These are phyloP conservation scores for Agrotis exclamationis DNA, from an alignment of 2,888 invertebrate genomes.

Conservation along the genomic window DNA sequence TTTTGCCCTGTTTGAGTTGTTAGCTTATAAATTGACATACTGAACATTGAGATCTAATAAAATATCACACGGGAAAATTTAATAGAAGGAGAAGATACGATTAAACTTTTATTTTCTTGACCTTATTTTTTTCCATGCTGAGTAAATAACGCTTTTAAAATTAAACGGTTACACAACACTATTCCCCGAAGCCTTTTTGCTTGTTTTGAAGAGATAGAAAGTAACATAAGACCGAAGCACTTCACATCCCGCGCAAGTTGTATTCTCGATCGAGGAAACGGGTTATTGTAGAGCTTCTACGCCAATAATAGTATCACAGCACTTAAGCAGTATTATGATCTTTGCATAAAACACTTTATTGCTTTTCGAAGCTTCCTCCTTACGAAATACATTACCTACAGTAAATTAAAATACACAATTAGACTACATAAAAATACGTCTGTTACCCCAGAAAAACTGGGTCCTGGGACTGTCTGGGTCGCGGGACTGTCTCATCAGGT, in stretches of 20 bases:
- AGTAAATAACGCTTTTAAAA: too few relatives aligned
- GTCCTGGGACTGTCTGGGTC: too few relatives aligned
- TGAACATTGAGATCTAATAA: not conserved
- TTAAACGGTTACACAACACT: not conserved
- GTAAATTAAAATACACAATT: not conserved
- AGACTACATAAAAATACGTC: too few relatives aligned
- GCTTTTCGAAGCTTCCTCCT: constrained; percentile 40
- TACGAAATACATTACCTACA: constrained; percentile 7
- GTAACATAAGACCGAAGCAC: constrained; percentile 51
- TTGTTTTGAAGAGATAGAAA: constrained; percentile 44
- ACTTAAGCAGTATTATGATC: constrained; percentile 50
- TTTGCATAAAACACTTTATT: constrained; percentile 44
- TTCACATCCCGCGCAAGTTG: constrained; percentile 39
- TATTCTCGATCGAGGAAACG: constrained; percentile 42
- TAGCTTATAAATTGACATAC: not conserved
- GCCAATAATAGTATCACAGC: constrained; percentile 52
- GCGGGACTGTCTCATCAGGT: too few relatives aligned
- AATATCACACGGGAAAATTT: not conserved
- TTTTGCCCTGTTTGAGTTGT: not conserved
- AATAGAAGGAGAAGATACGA: too few relatives aligned
- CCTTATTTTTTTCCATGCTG: too few relatives aligned
- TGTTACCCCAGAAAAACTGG: too few relatives aligned
- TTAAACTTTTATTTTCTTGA: too few relatives aligned
- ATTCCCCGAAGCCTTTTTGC: constrained; percentile 15
- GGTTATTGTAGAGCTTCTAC: constrained; percentile 47